These are phyloP conservation scores for Rutpela maculata DNA, from an alignment of 2,888 invertebrate genomes.

Conservation along the genomic window DNA sequence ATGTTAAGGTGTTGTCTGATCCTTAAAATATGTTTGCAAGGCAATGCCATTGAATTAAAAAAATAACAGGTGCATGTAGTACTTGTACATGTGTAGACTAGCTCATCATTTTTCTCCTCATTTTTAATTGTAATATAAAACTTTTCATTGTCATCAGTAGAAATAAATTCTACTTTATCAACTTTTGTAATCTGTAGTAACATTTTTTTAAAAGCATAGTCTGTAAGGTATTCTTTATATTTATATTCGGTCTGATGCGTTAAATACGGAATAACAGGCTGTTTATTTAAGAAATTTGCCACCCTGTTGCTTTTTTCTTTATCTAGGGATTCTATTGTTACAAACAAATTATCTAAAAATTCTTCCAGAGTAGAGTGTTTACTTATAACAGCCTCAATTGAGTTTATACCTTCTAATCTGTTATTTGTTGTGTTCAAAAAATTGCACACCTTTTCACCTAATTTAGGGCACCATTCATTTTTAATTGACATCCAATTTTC, in stretches of 20 bases:
- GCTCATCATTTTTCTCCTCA: no score
- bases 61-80: neutral
- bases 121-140: no score
- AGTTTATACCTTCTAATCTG: neutral
- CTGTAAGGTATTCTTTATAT: neutral
- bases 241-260: neutral
- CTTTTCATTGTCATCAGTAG: no score
- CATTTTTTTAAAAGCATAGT: neutral
- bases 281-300: neutral
- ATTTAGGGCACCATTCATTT: neutral
- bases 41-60: neutral
- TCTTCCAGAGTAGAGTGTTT: neutral
- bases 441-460: neutral
- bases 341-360: neutral
- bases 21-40: neutral
- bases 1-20: neutral
- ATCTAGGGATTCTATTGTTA: neutral
- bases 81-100: neutral
- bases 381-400: neutral
- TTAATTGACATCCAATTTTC: neutral
- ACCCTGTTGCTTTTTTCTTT: neutral
- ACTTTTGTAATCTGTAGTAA: neutral
- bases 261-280: neutral
- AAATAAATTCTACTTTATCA: neutral
- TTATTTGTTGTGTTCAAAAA: neutral